Evolutionary conservation across 2,797 vertebrate species (phyloP).

Genomic region (Bradypodion ventrale): DNA sequence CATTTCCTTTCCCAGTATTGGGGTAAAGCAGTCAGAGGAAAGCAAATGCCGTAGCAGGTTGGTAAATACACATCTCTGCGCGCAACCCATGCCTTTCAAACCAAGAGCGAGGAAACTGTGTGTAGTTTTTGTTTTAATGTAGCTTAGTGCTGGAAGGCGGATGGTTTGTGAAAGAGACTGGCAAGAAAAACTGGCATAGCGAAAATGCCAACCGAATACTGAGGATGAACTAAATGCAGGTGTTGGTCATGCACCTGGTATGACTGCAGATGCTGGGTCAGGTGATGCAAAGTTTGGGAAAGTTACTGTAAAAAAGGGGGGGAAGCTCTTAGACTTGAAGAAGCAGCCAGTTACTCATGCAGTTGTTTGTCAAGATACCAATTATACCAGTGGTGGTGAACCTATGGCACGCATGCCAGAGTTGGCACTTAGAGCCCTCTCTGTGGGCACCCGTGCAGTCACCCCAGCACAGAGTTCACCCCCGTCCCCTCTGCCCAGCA

Average conservation of each 20-base stretch:
- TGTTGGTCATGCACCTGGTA: too few relatives aligned
- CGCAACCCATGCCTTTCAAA: background rate
- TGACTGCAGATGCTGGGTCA: too few relatives aligned
- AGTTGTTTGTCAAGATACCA: too few relatives aligned
- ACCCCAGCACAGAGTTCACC: too few relatives aligned
- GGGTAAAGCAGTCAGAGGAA: constrained; percentile 33
- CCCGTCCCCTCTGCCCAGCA: too few relatives aligned
- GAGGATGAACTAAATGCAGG: too few relatives aligned
- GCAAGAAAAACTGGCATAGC: background rate
- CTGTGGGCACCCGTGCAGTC: too few relatives aligned
- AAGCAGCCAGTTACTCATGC: too few relatives aligned
- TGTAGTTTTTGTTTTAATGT: background rate
- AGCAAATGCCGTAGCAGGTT: constrained; percentile 1
- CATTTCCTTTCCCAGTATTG: constrained; percentile 39
- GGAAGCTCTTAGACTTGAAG: background rate
- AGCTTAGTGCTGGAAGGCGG: background rate
- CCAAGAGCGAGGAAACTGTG: background rate
- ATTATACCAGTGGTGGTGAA: too few relatives aligned
- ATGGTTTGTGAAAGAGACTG: background rate
- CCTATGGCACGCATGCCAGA: too few relatives aligned
- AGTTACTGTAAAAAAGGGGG: background rate
- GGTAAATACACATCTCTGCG: background rate
- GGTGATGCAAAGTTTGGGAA: background rate
- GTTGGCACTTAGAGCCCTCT: too few relatives aligned
- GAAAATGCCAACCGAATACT: too few relatives aligned